phyloP scores from a whole-genome alignment of 30 jellyfish, hydroid and myxozoan genomes.

The Aurelia coerulea region DNA sequence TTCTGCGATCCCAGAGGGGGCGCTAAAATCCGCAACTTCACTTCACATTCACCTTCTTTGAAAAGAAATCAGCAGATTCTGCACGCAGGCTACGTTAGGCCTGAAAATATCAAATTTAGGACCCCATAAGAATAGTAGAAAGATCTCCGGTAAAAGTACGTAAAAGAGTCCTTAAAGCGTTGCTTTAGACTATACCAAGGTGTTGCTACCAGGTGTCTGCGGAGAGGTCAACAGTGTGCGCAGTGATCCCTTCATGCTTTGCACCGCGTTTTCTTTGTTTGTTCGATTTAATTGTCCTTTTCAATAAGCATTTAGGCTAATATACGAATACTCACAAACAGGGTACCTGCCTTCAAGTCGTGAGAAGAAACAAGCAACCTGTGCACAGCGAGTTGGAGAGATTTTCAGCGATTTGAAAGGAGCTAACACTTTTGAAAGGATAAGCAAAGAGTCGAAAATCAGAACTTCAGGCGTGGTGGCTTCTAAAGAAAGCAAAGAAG shows the following conservation, averaged over 20 bases:
- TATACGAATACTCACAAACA: constrained; percentile 13
- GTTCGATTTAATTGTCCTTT: constrained; percentile 8
- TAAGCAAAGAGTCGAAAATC: background rate
- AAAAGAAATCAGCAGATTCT: too few species aligned
- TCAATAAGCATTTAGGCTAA: constrained; percentile 16
- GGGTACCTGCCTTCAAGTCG: constrained; percentile 20
- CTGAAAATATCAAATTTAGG: too few species aligned
- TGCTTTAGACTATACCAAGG: too few species aligned
- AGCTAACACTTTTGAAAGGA: background rate
- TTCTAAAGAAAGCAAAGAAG: too few species aligned
- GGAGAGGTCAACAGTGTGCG: constrained; percentile 59
- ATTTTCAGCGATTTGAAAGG: background rate
- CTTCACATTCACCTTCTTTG: too few species aligned
- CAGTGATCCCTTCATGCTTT: constrained; percentile 66
- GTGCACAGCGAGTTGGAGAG: background rate
- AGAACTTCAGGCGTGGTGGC: too few species aligned
- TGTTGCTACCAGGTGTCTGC: constrained; percentile 38
- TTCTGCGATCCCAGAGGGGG: too few species aligned
- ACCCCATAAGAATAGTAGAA: too few species aligned
- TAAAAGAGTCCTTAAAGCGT: too few species aligned
- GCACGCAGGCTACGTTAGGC: too few species aligned
- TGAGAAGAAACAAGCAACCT: background rate
- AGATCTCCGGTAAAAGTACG: too few species aligned
- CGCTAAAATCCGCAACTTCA: too few species aligned
- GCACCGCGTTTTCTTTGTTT: constrained; percentile 38